A percentile compares a stretch with the other conserved stretches of the same genome.
phyloP scores from a whole-genome alignment of 2,797 vertebrate genomes.

The Pempheris klunzingeri region DNA sequence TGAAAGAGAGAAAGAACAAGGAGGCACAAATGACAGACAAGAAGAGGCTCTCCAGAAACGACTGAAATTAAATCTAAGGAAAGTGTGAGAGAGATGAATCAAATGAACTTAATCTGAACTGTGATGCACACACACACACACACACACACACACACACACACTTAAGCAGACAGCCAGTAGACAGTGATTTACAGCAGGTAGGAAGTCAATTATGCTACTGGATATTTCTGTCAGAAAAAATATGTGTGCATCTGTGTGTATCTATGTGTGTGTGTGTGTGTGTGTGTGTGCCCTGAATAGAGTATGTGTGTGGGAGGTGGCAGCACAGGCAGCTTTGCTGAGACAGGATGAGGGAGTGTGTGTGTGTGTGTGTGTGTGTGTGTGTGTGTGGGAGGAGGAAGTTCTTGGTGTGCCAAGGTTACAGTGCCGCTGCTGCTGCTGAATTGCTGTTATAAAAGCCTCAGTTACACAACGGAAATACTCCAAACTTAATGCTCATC shows the following conservation, averaged over 20 bases:
- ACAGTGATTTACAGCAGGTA: constrained; percentile 66
- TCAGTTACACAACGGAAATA: constrained; percentile 59
- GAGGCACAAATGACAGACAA: background rate
- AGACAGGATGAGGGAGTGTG: constrained; percentile 68
- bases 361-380: constrained; percentile 55
- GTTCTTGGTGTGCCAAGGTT: constrained; percentile 67
- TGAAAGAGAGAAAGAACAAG: constrained; percentile 23
- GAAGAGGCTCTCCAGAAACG: constrained; percentile 38
- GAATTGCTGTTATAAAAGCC: constrained; percentile 62
- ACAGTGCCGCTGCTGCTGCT: constrained; percentile 56
- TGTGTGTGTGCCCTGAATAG: constrained; percentile 47
- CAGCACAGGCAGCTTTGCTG: constrained; percentile 67
- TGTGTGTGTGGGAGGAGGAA: constrained; percentile 70
- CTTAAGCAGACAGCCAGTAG: constrained; percentile 37
- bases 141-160: constrained; percentile 29
- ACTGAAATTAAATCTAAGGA: constrained; percentile 36
- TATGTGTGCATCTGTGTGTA: constrained; percentile 20
- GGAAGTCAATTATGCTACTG: constrained; percentile 65
- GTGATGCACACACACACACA: constrained; percentile 21
- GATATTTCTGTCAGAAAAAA: constrained; percentile 58
- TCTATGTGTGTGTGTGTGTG: constrained; percentile 17
- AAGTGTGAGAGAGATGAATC: constrained; percentile 38
- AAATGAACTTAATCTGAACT: constrained; percentile 61
- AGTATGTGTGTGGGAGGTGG: constrained; percentile 67
- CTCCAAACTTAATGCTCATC: constrained; percentile 43